Evolutionary conservation across 2,888 invertebrate species (phyloP).

Genomic region (Onthophagus sagittarius): DNA sequence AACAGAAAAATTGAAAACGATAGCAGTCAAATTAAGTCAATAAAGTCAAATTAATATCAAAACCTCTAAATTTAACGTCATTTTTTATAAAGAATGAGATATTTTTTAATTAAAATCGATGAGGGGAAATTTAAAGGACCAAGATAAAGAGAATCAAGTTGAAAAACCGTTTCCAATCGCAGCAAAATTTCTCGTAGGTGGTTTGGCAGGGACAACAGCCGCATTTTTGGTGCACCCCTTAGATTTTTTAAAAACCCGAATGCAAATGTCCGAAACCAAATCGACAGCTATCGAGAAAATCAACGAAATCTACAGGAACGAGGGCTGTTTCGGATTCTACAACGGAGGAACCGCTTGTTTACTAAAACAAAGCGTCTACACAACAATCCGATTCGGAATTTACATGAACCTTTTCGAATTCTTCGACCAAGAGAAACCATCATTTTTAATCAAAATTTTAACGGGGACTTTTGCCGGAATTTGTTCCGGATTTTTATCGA

Average conservation of each 20-base stretch:
- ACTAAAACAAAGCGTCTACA: constrained; percentile 94
- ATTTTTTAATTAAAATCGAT: too few relatives aligned
- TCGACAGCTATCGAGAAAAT: background rate
- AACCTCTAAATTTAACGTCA: too few relatives aligned
- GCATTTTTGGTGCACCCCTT: constrained; percentile 1
- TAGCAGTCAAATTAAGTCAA: too few relatives aligned
- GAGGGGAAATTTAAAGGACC: too few relatives aligned
- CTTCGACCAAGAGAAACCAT: constrained; percentile 73
- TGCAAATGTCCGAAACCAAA: constrained; percentile 1
- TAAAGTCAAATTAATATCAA: too few relatives aligned
- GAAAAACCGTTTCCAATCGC: background rate
- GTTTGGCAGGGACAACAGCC: constrained; percentile 1
- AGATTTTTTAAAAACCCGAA: constrained; percentile 1
- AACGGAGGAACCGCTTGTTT: constrained; percentile 90
- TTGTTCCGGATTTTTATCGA: constrained; percentile 81
- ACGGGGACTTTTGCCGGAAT: constrained; percentile 86
- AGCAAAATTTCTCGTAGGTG: constrained; percentile 1
- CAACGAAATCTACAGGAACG: background rate
- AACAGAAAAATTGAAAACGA: too few relatives aligned
- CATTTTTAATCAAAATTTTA: constrained; percentile 73
- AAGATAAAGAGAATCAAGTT: too few relatives aligned
- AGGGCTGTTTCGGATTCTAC: constrained; percentile 79
- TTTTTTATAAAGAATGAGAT: too few relatives aligned
- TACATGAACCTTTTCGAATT: constrained; percentile 90
- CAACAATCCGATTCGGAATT: constrained; percentile 91